Evolutionary conservation across 2,797 vertebrate genomes (phyloP).

Genomic region (Sebastes hubbsi): DNA sequence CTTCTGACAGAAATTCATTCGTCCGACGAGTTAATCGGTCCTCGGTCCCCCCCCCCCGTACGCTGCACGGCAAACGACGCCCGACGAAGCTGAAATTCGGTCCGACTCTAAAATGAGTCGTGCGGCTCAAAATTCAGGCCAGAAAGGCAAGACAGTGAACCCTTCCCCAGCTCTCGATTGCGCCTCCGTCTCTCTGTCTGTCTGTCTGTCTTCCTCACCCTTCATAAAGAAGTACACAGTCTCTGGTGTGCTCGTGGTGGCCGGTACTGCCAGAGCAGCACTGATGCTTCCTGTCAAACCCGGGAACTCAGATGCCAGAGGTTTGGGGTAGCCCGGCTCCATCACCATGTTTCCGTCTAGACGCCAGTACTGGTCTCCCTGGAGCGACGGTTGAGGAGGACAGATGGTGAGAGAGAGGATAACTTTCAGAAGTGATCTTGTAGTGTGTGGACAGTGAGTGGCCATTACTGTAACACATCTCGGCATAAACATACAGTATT

Average conservation of each 20-base stretch:
- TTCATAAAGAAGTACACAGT: constrained; percentile 90
- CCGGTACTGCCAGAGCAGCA: constrained; percentile 85
- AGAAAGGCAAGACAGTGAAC: too few species aligned
- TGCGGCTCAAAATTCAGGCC: too few species aligned
- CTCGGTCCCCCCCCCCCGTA: too few species aligned
- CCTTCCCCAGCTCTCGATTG: neutral
- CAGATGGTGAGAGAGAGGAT: neutral
- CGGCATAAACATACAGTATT: neutral
- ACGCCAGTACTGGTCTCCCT: constrained; percentile 90
- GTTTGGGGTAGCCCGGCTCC: constrained; percentile 88
- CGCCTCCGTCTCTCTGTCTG: neutral
- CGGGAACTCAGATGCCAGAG: constrained; percentile 86
- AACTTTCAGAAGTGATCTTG: neutral
- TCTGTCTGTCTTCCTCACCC: constrained; percentile 69
- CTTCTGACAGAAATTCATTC: too few species aligned
- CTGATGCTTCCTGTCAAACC: constrained; percentile 86
- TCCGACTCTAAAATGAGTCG: too few species aligned
- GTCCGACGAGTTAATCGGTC: too few species aligned
- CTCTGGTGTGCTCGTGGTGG: constrained; percentile 83
- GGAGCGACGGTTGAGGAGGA: neutral
- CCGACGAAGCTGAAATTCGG: too few species aligned
- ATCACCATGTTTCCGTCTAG: constrained; percentile 86
- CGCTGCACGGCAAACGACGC: too few species aligned
- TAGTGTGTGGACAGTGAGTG: neutral
- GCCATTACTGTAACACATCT: neutral